Evolutionary conservation across 2,113 vertebrate species (phyloP).

Genomic region (Circaetus cinerascens): DNA sequence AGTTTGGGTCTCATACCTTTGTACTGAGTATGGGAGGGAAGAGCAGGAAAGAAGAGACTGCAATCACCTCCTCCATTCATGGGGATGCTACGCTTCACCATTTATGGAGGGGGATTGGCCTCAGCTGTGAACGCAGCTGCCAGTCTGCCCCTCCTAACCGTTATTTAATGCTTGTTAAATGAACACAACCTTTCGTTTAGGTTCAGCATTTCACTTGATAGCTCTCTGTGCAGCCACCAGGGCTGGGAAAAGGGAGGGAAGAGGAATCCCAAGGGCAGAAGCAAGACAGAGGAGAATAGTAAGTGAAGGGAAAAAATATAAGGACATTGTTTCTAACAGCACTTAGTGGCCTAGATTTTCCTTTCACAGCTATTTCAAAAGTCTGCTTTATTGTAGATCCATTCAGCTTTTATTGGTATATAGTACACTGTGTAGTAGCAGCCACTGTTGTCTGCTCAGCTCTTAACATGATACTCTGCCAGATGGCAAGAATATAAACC

Average conservation of each 20-base stretch:
- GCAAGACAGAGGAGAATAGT: constrained; percentile 14
- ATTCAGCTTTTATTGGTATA: constrained; percentile 61
- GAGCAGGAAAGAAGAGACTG: neutral
- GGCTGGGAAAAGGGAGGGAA: constrained; percentile 32
- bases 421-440: constrained; percentile 39
- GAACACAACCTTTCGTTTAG: constrained; percentile 27
- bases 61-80: neutral
- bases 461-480: constrained; percentile 65
- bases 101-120: constrained; percentile 12
- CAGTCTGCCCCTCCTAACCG: neutral
- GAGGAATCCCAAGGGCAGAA: constrained; percentile 39
- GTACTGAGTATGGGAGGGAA: neutral
- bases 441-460: constrained; percentile 53
- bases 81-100: neutral
- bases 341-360: constrained; percentile 62
- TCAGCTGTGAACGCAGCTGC: constrained; percentile 38
- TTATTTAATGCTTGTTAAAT: constrained; percentile 35
- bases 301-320: neutral
- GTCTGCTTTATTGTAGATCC: constrained; percentile 52
- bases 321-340: constrained; percentile 48
- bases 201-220: constrained; percentile 46
- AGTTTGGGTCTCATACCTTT: rapidly evolving
- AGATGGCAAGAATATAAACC: constrained; percentile 68
- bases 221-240: neutral
- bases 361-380: constrained; percentile 59